Base-by-base conservation (phyloP, 1,140 invertebrate species). In the Apis dorsata region DNA sequence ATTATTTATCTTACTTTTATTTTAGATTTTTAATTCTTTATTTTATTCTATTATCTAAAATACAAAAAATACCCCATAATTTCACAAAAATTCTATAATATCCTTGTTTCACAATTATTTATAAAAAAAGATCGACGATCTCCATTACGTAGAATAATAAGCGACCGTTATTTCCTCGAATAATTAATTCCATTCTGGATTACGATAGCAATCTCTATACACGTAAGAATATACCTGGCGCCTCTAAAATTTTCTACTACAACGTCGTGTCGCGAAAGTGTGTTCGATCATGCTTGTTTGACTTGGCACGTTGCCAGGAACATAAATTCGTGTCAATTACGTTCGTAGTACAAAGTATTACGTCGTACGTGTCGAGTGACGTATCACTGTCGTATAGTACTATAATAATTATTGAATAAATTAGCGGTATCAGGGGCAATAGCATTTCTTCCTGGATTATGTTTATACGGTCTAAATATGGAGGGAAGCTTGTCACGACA, bases 301-400 rank as follows among this genome's bases (percentile, higher is more conserved):
- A 84, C 21, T 81, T 85, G 83, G 83, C 83, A 10, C 73, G 5
- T 28, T 55, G 83, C 83, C 83, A 34, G 13, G 53, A 8, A 51
- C 51, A 70, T 85, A 81, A 85, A 85, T 85, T 81, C 53, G 59
- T 53, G 79, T 81, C 83, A 85, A 85, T 85, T 85, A 85, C 68
- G 62, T 69, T 81, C 62, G 82, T 53, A 5, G 55, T 34, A 34
- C 60, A 69, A 84, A 84, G 78, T 74, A 65, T 80, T 55, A 60
- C 49, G 24, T 49, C 53, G 51, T 28, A 70, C 57, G 51, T 69
- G 44, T 79, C 24, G 53, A 72, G 49, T 12, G 75, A 78, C 57
- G 12, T 62, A 62, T 69, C 81, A 34, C 44, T 44, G 81, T 70
- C 49, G 17, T 28, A 21, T 19, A 15, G 3, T 8, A 8, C 34